Percentiles rank a stretch among this genome's conserved stretches.
Evolutionary conservation across 2,888 invertebrate species (phyloP).

Genomic region (Lasioglossum vierecki): DNA sequence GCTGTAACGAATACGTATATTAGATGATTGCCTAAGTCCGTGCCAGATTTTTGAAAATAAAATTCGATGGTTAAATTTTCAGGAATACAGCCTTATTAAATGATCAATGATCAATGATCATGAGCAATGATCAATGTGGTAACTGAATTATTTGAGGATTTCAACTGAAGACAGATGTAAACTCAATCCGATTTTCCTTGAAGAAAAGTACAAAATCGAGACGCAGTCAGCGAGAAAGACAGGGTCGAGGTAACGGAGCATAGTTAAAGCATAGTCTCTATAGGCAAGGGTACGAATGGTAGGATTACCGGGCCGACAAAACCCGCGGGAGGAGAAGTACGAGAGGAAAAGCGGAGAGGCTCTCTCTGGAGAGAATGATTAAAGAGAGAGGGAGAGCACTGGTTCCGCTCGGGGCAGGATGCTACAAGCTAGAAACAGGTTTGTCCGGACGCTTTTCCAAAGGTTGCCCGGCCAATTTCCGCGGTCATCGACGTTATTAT

Average conservation of each 20-base stretch:
- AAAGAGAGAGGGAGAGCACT: slow-evolving; percentile 20
- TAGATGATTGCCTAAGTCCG: too few relatives aligned
- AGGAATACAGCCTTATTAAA: too few relatives aligned
- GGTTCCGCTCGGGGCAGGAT: slow-evolving; percentile 46
- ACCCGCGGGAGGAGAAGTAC: slow-evolving; percentile 29
- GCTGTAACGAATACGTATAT: too few relatives aligned
- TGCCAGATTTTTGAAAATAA: too few relatives aligned
- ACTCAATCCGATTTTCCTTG: too few relatives aligned
- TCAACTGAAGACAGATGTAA: too few relatives aligned
- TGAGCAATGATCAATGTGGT: too few relatives aligned
- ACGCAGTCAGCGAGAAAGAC: slow-evolving; percentile 12
- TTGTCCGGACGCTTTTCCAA: slow-evolving; percentile 42
- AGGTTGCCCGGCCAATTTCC: slow-evolving; percentile 7
- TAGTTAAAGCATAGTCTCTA: not conserved
- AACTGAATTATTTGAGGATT: too few relatives aligned
- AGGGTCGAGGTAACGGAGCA: slow-evolving; percentile 30
- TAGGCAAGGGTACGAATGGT: not conserved
- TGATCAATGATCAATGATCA: too few relatives aligned
- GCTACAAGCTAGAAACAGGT: slow-evolving; percentile 41
- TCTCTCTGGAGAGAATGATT: too few relatives aligned
- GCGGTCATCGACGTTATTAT: not conserved
- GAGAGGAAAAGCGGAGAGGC: not conserved
- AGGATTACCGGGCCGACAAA: slow-evolving; percentile 30
- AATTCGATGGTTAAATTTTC: too few relatives aligned
- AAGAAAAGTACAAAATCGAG: not conserved